Conservation (phyloP, 30 jellyfish, hydroid and myxozoan genomes). For the Mastigias papua region DNA sequence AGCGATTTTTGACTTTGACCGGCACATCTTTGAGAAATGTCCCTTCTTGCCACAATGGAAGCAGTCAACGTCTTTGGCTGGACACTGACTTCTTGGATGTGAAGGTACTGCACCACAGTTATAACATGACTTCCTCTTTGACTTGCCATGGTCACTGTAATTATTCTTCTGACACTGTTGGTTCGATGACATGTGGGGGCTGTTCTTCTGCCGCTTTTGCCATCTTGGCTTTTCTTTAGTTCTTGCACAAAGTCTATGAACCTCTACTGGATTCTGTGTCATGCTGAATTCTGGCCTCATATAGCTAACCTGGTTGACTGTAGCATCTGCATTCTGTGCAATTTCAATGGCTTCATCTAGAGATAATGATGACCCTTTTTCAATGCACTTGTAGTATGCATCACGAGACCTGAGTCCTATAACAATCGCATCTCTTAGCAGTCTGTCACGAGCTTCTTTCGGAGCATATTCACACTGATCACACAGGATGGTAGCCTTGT, state of each 20-base stretch:
- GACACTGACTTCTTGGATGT: slow-evolving; percentile 21
- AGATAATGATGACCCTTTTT: slow-evolving; percentile 9
- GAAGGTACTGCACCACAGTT: slow-evolving; percentile 23
- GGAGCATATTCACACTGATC: too few species aligned
- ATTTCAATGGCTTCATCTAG: slow-evolving; percentile 16
- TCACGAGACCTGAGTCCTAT: slow-evolving; percentile 14
- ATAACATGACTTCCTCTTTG: slow-evolving; percentile 9
- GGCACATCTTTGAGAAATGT: slow-evolving; percentile 19
- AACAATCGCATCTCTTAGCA: neutral
- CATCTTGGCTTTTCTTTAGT: slow-evolving; percentile 16
- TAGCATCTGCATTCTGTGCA: slow-evolving; percentile 21
- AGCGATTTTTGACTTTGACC: slow-evolving; percentile 13
- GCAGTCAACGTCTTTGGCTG: slow-evolving; percentile 15
- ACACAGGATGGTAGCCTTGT: slow-evolving; percentile 16
- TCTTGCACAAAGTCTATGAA: neutral
- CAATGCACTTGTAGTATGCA: slow-evolving; percentile 12
- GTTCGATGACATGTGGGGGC: slow-evolving; percentile 18
- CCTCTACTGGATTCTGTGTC: slow-evolving; percentile 7
- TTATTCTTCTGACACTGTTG: slow-evolving; percentile 7
- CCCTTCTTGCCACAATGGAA: slow-evolving; percentile 25
- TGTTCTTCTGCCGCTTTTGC: slow-evolving; percentile 15
- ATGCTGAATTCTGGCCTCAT: slow-evolving; percentile 23
- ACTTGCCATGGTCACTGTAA: slow-evolving; percentile 17
- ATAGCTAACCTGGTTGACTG: slow-evolving; percentile 13
- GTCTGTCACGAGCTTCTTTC: too few species aligned